These are phyloP conservation scores for Zosterops hypoxanthus DNA, from an alignment of 2,113 vertebrate species.

Conservation along the genomic window DNA sequence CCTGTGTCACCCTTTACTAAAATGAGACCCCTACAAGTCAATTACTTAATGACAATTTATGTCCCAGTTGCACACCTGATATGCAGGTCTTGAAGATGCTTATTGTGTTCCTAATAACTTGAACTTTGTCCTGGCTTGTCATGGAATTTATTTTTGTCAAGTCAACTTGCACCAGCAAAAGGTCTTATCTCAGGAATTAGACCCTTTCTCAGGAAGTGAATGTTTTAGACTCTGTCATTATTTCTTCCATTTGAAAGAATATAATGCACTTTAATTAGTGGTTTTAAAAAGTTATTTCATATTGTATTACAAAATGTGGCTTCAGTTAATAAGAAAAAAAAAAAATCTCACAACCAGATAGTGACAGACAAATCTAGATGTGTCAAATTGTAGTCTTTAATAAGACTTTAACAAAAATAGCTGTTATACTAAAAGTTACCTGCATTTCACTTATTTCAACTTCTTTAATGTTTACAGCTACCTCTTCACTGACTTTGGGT, in stretches of 20 bases:
- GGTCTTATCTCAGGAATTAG: neutral
- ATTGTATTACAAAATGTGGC: neutral
- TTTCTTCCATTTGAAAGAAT: neutral
- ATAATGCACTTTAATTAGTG: neutral
- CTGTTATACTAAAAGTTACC: neutral
- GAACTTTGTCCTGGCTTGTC: neutral
- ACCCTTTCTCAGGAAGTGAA: neutral
- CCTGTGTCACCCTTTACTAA: neutral
- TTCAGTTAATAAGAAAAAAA: neutral
- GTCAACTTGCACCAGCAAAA: neutral
- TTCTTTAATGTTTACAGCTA: neutral
- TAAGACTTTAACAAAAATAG: neutral
- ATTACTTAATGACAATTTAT: neutral
- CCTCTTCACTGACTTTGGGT: neutral
- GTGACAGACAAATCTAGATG: neutral
- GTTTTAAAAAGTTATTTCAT: neutral
- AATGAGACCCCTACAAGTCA: neutral
- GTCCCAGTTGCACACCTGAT: neutral
- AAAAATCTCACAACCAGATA: neutral
- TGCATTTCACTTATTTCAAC: neutral
- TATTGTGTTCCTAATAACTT: neutral
- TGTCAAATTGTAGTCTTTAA: neutral
- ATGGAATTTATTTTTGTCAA: neutral
- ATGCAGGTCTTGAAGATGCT: neutral
- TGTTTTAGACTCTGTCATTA: neutral